These are phyloP conservation scores for Misgurnus anguillicaudatus DNA, from an alignment of 2,113 vertebrate species.

Conservation along the genomic window DNA sequence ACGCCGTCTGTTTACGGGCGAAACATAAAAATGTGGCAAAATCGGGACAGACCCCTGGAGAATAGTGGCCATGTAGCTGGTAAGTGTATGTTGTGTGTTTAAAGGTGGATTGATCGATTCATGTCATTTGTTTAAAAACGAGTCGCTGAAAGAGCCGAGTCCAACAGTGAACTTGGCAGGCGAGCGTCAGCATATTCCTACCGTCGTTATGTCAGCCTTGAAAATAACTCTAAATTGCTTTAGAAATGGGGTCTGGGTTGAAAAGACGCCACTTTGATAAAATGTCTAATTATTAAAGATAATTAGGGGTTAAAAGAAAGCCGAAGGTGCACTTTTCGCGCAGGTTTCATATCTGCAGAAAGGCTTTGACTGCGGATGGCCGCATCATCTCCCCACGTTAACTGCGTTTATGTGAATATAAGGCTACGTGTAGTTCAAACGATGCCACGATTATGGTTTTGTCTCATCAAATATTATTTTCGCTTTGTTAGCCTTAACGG, in stretches of 20 bases:
- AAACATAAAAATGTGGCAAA: slow-evolving; percentile 23
- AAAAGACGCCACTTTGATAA: neutral
- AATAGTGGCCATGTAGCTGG: neutral
- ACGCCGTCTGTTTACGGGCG: neutral
- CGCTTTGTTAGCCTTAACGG: neutral
- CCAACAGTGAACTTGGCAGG: slow-evolving; percentile 34
- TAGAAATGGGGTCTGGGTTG: neutral
- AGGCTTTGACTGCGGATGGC: slow-evolving; percentile 20
- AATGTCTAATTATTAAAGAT: neutral
- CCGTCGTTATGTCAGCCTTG: slow-evolving; percentile 13
- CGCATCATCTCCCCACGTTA: slow-evolving; percentile 23
- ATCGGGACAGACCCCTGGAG: neutral
- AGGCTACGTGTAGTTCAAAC: neutral
- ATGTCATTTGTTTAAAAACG: slow-evolving; percentile 3
- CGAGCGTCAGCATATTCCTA: slow-evolving; percentile 29
- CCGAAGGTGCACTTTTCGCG: slow-evolving; percentile 26
- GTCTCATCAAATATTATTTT: neutral
- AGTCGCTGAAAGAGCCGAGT: slow-evolving; percentile 10
- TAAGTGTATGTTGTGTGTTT: slow-evolving; percentile 4
- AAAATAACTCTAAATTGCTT: neutral
- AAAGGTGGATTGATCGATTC: neutral
- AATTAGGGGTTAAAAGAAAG: slow-evolving; percentile 5
- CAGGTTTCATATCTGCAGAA: slow-evolving; percentile 38
- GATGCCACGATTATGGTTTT: neutral
- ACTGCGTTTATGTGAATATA: neutral